phyloP scores from a whole-genome alignment of 2,113 vertebrate genomes.

The Atractosteus spatula region DNA sequence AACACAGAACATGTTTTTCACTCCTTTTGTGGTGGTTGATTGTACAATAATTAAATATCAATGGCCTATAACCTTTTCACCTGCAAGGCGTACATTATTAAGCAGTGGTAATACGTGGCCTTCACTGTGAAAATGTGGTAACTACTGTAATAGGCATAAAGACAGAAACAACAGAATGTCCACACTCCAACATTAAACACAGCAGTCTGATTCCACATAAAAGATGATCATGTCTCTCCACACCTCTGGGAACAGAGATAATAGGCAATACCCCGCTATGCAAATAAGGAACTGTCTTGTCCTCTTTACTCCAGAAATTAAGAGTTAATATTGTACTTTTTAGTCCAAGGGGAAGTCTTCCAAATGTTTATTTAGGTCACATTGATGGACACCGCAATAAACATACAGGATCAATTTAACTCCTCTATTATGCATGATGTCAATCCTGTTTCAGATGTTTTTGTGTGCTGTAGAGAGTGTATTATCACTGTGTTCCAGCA shows the following conservation, averaged over 20 bases:
- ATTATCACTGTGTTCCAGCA: constrained; percentile 28
- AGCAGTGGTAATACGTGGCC: too few species aligned
- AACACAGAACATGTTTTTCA: too few species aligned
- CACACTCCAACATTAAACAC: too few species aligned
- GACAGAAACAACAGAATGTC: too few species aligned
- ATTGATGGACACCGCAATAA: constrained; percentile 21
- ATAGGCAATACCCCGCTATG: neutral
- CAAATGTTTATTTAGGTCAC: constrained; percentile 4
- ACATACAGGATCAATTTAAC: constrained; percentile 28
- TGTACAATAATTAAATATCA: too few species aligned
- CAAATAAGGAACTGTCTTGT: neutral
- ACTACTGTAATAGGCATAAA: too few species aligned
- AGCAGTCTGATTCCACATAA: too few species aligned
- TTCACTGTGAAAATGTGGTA: too few species aligned
- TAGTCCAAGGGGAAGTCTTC: neutral
- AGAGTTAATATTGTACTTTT: neutral
- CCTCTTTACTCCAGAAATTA: neutral
- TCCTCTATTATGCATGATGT: constrained; percentile 9
- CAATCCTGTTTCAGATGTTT: constrained; percentile 24
- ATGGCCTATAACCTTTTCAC: too few species aligned
- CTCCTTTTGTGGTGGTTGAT: too few species aligned
- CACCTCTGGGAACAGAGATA: neutral
- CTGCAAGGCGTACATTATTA: too few species aligned
- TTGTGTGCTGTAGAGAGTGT: constrained; percentile 10
- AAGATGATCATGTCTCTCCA: constrained; percentile 1